Evolutionary conservation across 2,888 invertebrate genomes (phyloP).

Genomic region (Drosophila borealis): DNA sequence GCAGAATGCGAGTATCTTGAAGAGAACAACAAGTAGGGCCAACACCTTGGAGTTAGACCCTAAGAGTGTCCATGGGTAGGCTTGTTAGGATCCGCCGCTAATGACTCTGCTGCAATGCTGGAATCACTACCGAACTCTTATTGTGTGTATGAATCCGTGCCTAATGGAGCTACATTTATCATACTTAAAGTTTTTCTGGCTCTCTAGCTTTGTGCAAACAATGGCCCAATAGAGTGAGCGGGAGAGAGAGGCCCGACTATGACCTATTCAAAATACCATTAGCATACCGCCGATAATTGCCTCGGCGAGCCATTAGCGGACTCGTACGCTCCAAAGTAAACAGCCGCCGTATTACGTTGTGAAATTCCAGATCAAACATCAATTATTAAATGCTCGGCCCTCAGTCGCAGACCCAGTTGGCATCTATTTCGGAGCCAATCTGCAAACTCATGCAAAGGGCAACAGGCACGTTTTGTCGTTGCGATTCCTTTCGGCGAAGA

Average conservation of each 20-base stretch:
- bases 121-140: slow-evolving; percentile 55
- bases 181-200: slow-evolving; percentile 61
- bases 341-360: slow-evolving; percentile 75
- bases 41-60: slow-evolving; percentile 12
- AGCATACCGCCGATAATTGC: slow-evolving; percentile 76
- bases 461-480: slow-evolving; percentile 40
- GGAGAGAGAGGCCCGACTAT: slow-evolving; percentile 9
- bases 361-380: slow-evolving; percentile 63
- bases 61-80: slow-evolving; percentile 18
- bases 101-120: slow-evolving; percentile 60
- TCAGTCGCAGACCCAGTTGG: background rate
- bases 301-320: slow-evolving; percentile 67
- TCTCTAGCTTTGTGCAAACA: slow-evolving; percentile 59
- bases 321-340: slow-evolving; percentile 53
- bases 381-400: slow-evolving; percentile 29
- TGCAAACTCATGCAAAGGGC: slow-evolving; percentile 55
- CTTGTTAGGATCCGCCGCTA: slow-evolving; percentile 61
- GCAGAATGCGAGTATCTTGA: slow-evolving; percentile 14
- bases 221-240: slow-evolving; percentile 26
- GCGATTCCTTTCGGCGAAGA: slow-evolving; percentile 44
- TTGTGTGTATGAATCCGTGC: slow-evolving; percentile 36
- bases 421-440: slow-evolving; percentile 20
- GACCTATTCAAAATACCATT: slow-evolving; percentile 73
- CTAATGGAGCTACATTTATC: slow-evolving; percentile 73
- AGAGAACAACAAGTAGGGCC: slow-evolving; percentile 15